A percentile compares a stretch with the other conserved stretches of the same genome.
Evolutionary conservation across 2,888 invertebrate genomes (phyloP).

Genomic region (Erpobdella octoculata): DNA sequence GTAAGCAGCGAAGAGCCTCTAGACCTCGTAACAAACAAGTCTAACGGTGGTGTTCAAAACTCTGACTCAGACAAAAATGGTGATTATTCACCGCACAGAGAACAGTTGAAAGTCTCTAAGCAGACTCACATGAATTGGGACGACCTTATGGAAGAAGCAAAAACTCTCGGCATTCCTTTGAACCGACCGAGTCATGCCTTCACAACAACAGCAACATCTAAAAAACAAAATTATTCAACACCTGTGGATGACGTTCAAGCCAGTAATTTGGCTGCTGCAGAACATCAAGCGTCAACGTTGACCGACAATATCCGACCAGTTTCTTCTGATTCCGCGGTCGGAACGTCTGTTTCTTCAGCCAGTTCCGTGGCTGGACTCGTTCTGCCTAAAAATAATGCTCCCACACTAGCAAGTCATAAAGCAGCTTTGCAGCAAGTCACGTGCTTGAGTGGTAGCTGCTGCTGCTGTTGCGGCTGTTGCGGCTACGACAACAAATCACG

Average conservation of each 20-base stretch:
- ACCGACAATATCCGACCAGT: neutral
- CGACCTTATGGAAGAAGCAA: slow-evolving; percentile 37
- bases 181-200: slow-evolving; percentile 14
- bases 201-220: neutral
- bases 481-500: slow-evolving; percentile 9
- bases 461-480: neutral
- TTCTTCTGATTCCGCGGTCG: neutral
- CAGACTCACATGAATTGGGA: slow-evolving; percentile 38
- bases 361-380: neutral
- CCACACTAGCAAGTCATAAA: slow-evolving; percentile 14
- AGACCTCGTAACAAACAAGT: neutral
- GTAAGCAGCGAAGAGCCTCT: neutral
- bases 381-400: slow-evolving; percentile 4
- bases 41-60: neutral
- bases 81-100: neutral
- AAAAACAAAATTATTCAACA: neutral
- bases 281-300: neutral
- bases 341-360: neutral
- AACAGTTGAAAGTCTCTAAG: slow-evolving; percentile 22
- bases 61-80: neutral
- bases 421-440: slow-evolving; percentile 20
- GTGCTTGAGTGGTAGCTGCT: neutral
- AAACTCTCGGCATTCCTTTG: slow-evolving; percentile 35
- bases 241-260: neutral
- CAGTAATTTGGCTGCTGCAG: neutral